Base-by-base conservation (phyloP, 2,888 invertebrate genomes). In the Pseudococcus longispinus region DNA sequence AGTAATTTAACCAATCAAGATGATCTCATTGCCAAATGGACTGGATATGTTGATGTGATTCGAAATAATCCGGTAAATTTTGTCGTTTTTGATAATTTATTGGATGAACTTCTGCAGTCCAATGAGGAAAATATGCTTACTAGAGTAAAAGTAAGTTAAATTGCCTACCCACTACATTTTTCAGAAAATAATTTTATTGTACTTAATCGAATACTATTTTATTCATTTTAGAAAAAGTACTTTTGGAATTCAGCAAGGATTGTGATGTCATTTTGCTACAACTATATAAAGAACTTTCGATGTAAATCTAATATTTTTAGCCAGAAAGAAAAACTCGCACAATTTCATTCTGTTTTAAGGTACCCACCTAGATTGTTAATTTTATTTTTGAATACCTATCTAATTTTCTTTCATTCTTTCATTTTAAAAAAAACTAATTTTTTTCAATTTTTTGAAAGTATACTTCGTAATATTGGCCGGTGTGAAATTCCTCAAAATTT, bases 51-150 rank as follows among this genome's bases (percentile, higher is more conserved):
- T 80, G 93, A 93, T 23, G 93, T 96, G 87, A 96, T 96, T 89
- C 92, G 94, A 89, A 96, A 96, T 89, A 96, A 97, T 90, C 95
- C 96, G 0, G 92, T 98, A 65, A 96, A 95, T 86, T 96, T 96
- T 90, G 92, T 93, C 44, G 92, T 97, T 88, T 96, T 97, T 90
- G 93, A 94, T 88, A 92, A 92, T 85, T 91, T 97, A 86, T 92
- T 96, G 84, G 93, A 95, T 74, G 94, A 95, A 89, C 91, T 98
- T 82, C 91, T 94, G 55, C 92, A 93, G 89, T 92, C 94, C 13
- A 91, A 96, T 89, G 93, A 94, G 88, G 93, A 93, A 44, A 93
- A 93, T 20, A 89, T 91, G 0, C 91, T 93, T 32, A 92, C 92
- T 46, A 91, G 92, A 23, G 94, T 94, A 90, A 93, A 93, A 89